These are phyloP conservation scores for Herpetotheres cachinnans DNA, from an alignment of 2,113 vertebrate species.

Conservation along the genomic window DNA sequence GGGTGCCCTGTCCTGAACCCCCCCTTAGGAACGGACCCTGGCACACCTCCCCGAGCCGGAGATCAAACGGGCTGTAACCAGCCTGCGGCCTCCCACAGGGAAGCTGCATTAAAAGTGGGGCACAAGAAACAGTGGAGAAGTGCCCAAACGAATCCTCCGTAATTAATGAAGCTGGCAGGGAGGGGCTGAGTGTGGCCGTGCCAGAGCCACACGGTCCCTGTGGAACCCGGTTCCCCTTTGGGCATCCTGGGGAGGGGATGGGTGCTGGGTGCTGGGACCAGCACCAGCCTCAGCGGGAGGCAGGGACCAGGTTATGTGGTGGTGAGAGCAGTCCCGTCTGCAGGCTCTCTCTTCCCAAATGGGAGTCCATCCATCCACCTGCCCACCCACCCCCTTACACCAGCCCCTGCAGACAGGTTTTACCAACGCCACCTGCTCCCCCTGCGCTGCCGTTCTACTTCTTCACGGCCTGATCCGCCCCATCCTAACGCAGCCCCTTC, in stretches of 20 bases:
- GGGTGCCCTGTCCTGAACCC: not conserved
- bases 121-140: not conserved
- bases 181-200: accelerated
- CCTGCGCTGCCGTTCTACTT: not conserved
- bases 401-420: not conserved
- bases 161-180: not conserved
- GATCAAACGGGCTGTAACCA: not conserved
- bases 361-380: not conserved
- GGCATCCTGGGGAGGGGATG: not conserved
- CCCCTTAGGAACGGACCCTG: not conserved
- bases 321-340: not conserved
- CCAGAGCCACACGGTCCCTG: accelerated
- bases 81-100: not conserved
- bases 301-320: not conserved
- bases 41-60: not conserved
- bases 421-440: not conserved
- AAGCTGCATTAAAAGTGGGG: not conserved
- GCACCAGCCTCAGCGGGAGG: not conserved
- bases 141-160: accelerated
- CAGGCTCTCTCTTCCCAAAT: not conserved
- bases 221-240: not conserved
- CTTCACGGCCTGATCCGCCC: not conserved
- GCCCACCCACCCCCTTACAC: too few species aligned
- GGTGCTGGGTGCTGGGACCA: not conserved
- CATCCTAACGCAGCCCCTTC: not conserved